These are phyloP conservation scores for human DNA, from an alignment of 2,113 vertebrate genomes.

Conservation along the genomic window GRCh38 chr2:133175501-133176000, in stretches of 20 bases:
- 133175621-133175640: background rate
- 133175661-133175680: background rate
- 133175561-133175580: background rate
- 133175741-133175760: slow-evolving; percentile 77
- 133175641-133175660: background rate
- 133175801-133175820: slow-evolving; percentile 33
- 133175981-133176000: slow-evolving; percentile 94
- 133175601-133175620: background rate
- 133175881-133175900: slow-evolving; percentile 81
- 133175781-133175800: slow-evolving; percentile 49
- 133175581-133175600: background rate
- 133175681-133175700: background rate
- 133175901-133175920: slow-evolving; percentile 83
- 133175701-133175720: background rate
- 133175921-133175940: slow-evolving; percentile 88
- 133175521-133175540: background rate
- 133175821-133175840: slow-evolving; percentile 69
- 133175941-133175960: slow-evolving; percentile 86
- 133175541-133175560: background rate
- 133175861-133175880: slow-evolving; percentile 78
- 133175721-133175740: background rate
- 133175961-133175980: slow-evolving; percentile 89
- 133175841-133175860: slow-evolving; percentile 71
- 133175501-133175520: background rate
- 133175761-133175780: slow-evolving; percentile 68